Evolutionary conservation across 2,888 invertebrate species (phyloP).

Genomic region (Kryphioiulus occultus): DNA sequence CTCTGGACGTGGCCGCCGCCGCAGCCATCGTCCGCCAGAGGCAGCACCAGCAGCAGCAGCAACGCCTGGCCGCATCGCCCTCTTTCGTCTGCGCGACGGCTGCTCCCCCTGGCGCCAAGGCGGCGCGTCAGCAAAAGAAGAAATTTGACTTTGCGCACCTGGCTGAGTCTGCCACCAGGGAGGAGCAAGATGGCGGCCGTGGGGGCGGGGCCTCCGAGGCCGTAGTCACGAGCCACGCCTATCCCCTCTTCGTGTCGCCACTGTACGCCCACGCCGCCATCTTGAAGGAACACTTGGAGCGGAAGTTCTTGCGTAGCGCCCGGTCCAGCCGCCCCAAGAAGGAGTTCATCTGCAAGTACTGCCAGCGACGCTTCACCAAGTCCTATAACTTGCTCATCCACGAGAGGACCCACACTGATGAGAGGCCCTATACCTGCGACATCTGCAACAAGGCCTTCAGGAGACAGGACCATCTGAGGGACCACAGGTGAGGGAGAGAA

Average conservation of each 20-base stretch:
- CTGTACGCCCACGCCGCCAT: conserved; percentile 48
- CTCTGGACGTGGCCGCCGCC: too few species aligned
- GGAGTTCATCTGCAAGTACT: conserved; percentile 69
- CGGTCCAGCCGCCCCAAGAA: conserved; percentile 64
- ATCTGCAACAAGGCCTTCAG: conserved; percentile 68
- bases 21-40: too few species aligned
- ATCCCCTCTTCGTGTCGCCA: conserved; percentile 48
- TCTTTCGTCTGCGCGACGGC: neutral
- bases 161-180: conserved; percentile 57
- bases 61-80: neutral
- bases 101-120: neutral
- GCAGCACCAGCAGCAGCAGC: neutral
- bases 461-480: conserved; percentile 69
- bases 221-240: too few species aligned
- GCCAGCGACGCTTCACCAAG: conserved; percentile 68
- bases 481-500: conserved; percentile 64
- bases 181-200: conserved; percentile 1
- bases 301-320: conserved; percentile 54
- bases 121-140: conserved; percentile 50
- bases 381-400: conserved; percentile 69
- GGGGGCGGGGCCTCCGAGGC: neutral
- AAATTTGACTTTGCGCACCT: conserved; percentile 57
- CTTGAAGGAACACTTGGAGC: too few species aligned
- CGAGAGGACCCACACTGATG: conserved; percentile 69
- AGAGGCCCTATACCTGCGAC: conserved; percentile 69